phyloP scores from a whole-genome alignment of 2,888 invertebrate species.

The Drosophila macrothrix region DNA sequence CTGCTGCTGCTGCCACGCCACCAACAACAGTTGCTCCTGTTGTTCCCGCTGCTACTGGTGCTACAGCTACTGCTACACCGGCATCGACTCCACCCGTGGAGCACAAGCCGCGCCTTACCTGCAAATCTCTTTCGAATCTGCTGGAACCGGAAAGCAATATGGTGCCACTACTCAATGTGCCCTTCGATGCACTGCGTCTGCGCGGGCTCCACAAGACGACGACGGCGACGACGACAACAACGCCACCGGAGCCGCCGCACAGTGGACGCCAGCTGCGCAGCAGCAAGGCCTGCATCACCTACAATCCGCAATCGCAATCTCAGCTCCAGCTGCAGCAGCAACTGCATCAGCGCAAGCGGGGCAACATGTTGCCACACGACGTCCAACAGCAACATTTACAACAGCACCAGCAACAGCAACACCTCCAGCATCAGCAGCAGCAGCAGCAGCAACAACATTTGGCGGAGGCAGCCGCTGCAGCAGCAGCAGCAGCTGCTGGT shows the following conservation, averaged over 20 bases:
- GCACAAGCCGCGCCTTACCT: conserved; percentile 87
- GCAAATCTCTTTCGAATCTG: conserved; percentile 88
- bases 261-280: conserved; percentile 63
- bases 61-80: conserved; percentile 25
- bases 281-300: conserved; percentile 67
- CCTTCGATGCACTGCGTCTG: conserved; percentile 67
- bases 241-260: conserved; percentile 37
- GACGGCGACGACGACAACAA: conserved; percentile 1
- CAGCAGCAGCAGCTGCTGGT: conserved; percentile 81
- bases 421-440: conserved; percentile 37
- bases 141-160: conserved; percentile 86
- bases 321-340: conserved; percentile 51
- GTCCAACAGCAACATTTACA: conserved; percentile 64
- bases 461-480: conserved; percentile 43
- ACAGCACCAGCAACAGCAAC: conserved; percentile 55
- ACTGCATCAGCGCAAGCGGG: conserved; percentile 73
- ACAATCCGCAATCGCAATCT: conserved; percentile 60
- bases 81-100: conserved; percentile 67
- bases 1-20: conserved; percentile 18
- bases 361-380: conserved; percentile 57
- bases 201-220: conserved; percentile 46
- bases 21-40: conserved; percentile 22
- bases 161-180: conserved; percentile 65
- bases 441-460: conserved; percentile 68
- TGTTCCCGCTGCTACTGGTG: not conserved